These are phyloP conservation scores for Drosophila paranaensis DNA, from an alignment of 2,888 invertebrate species.

Conservation along the genomic window DNA sequence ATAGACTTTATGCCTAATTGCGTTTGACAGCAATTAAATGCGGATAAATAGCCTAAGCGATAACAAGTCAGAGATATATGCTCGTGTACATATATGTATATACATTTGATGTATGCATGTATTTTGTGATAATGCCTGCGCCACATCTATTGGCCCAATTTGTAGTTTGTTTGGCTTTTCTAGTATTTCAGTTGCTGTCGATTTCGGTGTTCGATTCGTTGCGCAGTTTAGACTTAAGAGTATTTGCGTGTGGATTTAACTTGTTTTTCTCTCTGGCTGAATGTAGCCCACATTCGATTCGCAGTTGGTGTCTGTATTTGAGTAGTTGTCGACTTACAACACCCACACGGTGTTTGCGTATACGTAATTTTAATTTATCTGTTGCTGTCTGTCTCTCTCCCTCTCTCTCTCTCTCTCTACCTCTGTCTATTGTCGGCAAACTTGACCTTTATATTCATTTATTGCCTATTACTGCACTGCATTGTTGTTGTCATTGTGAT, in stretches of 20 bases:
- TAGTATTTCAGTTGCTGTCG: constrained; percentile 1
- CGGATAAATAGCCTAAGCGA: constrained; percentile 20
- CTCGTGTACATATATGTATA: neutral
- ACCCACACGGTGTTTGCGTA: constrained; percentile 36
- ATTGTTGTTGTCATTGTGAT: constrained; percentile 19
- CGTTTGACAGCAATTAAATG: constrained; percentile 12
- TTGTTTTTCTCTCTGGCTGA: constrained; percentile 11
- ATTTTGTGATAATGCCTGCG: constrained; percentile 1
- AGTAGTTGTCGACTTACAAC: constrained; percentile 24
- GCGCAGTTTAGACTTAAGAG: constrained; percentile 43
- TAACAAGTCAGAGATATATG: constrained; percentile 6
- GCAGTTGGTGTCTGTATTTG: constrained; percentile 17
- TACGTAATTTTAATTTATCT: constrained; percentile 19
- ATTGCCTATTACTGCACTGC: constrained; percentile 69
- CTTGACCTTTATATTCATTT: constrained; percentile 77
- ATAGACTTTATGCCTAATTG: constrained; percentile 28
- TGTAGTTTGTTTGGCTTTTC: constrained; percentile 14
- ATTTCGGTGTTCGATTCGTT: constrained; percentile 34
- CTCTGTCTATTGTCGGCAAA: constrained; percentile 42
- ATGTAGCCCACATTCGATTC: constrained; percentile 34
- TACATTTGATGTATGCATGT: neutral
- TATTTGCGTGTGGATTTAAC: constrained; percentile 24
- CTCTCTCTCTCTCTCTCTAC: neutral
- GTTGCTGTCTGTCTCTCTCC: neutral
- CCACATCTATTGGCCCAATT: constrained; percentile 15